Evolutionary conservation across 2,113 vertebrate species (phyloP).

Genomic region (Pedionomus torquatus): DNA sequence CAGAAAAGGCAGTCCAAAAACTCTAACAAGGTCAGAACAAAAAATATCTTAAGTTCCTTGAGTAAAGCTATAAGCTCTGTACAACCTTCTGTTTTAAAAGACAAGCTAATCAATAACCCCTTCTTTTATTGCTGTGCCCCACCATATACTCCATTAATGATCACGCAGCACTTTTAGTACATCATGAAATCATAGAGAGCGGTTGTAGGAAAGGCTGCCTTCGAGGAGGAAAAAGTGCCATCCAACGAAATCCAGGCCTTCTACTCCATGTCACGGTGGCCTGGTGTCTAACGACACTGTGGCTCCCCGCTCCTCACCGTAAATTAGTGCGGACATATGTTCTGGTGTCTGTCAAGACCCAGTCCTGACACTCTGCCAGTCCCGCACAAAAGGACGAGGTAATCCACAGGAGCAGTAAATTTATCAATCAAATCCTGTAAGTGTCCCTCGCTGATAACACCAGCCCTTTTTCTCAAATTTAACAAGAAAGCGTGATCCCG

Average conservation of each 20-base stretch:
- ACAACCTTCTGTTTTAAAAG: slow-evolving; percentile 13
- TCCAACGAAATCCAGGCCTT: slow-evolving; percentile 53
- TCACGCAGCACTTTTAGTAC: neutral
- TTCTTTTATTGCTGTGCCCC: neutral
- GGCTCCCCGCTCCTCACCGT: neutral
- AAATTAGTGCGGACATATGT: slow-evolving; percentile 48
- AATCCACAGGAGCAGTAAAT: slow-evolving; percentile 65
- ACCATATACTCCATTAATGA: neutral
- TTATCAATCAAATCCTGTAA: slow-evolving; percentile 69
- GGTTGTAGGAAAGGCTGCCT: slow-evolving; percentile 35
- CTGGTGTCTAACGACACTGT: neutral
- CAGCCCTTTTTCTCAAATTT: slow-evolving; percentile 23
- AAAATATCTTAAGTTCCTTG: slow-evolving; percentile 8
- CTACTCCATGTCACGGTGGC: neutral
- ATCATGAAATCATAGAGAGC: slow-evolving; percentile 22
- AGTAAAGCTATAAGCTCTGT: neutral
- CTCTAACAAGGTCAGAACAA: neutral
- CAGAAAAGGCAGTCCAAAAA: neutral
- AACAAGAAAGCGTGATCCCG: slow-evolving; percentile 7
- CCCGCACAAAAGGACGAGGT: slow-evolving; percentile 62
- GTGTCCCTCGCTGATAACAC: slow-evolving; percentile 55
- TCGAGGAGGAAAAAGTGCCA: slow-evolving; percentile 42
- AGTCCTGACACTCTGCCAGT: slow-evolving; percentile 64
- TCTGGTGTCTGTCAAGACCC: slow-evolving; percentile 67
- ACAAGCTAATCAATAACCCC: slow-evolving; percentile 30